Evolutionary conservation across 2,113 vertebrate species (phyloP), one percentile per base, ranked within the genome.

Genomic region (Hirundichthys speculiger): DNA sequence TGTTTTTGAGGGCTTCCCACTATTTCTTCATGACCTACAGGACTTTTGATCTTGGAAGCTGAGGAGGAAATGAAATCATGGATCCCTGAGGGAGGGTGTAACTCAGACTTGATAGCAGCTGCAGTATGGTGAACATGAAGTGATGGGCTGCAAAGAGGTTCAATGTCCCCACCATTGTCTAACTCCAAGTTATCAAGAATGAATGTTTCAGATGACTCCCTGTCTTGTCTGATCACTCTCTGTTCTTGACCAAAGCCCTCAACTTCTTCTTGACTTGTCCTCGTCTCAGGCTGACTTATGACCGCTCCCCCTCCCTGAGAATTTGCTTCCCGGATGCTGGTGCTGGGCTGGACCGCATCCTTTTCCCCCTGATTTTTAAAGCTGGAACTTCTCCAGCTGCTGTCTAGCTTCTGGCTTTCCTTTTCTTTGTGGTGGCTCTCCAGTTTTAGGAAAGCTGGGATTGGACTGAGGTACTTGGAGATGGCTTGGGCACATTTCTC

Each of bases 401-500:
- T 52, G 8, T 27, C n/a, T 10, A 13, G 55, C 21, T 43, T 60
- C 19, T 47, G 72, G 38, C 53, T 64, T 62, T 64, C 56, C 63
- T 46, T 43, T 25, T 60, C 20, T 1, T 72, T 30, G 49, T 21
- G 39, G 27, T 0, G n/a, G 34, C 19, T 61, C 58, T 66, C 58
- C 12, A 34, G n/a, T 19, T 77, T 76, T 1, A 77, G 50, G 25
- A 65, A 57, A 13, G 78, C 70, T 0, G 75, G 38, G 3, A 75
- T 78, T 34, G 87, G 86, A 30, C 72, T 69, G 15, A 93, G 66
- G 62, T 86, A 88, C 45, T 72, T 71, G 16, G 89, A 87, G 13
- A 93, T 13, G 0, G 90, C 88, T 62, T 88, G 82, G 5, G 74
- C 43, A 38, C 90, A 92, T 56, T 73, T 83, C 46, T 93, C 90